Evolutionary conservation across 2,797 vertebrate species (phyloP), one percentile per base, ranked within the genome.

Genomic region (Naso thynnoides): DNA sequence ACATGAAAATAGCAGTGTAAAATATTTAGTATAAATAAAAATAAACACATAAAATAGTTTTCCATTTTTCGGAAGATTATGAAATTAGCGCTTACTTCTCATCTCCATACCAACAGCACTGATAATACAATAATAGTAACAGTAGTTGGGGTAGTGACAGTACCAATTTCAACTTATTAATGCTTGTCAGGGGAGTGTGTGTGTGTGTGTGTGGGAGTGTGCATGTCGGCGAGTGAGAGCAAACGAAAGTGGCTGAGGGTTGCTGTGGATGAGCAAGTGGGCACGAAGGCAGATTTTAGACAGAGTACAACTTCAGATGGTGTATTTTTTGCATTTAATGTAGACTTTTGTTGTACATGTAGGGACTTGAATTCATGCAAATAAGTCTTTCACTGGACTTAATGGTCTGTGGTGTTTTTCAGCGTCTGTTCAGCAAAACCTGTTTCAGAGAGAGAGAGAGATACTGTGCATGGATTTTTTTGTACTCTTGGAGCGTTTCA

Each of bases 191-290:
- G 15, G 31, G 48, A 67, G 53, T 50, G 24, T 7, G 54, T 63
- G n/a, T n/a, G 62, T 72, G n/a, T n/a, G 70, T 64, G 71, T 61
- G 78, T 72, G 8, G 58, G 71, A 57, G 74, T 48, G 49, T 11
- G 71, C 48, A 60, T 53, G 36, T 31, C 69, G 58, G 41, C 41
- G 19, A 69, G 60, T 47, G 57, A 83, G 76, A 70, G 55, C 27
- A 0, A 70, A 29, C 54, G 26, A 61, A 75, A 75, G 59, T 63
- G 64, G 56, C 54, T 47, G 29, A 24, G 54, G 6, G 52, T 21
- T 41, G 54, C 18, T 26, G 44, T 57, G 45, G 69, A 50, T 49
- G 64, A 60, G 50, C 50, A 67, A 61, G 71, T 75, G 63, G 56
- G 58, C 44, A 53, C 47, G 23, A 70, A 68, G 23, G 42, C 61